A percentile compares a stretch with the other conserved stretches of the same genome.
phyloP scores from a whole-genome alignment of 2,113 vertebrate species.

The Tylochromis polylepis region DNA sequence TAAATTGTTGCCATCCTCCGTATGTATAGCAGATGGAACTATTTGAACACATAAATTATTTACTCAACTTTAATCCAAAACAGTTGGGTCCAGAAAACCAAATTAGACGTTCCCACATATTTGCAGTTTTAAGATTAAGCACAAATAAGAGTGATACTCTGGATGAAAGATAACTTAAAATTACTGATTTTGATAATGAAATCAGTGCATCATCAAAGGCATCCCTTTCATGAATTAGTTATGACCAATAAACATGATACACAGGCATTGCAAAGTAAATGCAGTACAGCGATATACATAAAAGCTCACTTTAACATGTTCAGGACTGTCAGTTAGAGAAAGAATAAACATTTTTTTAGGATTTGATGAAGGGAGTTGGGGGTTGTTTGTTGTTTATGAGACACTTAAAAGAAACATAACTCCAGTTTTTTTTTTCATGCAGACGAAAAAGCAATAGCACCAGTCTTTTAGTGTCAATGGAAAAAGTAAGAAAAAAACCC shows the following conservation, averaged over 20 bases:
- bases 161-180: conserved; percentile 62
- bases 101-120: conserved; percentile 58
- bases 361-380: not conserved
- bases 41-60: conserved; percentile 68
- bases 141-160: conserved; percentile 40
- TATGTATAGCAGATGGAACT: conserved; percentile 46
- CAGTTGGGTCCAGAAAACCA: conserved; percentile 47
- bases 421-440: not conserved
- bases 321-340: conserved; percentile 21
- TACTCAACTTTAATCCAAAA: conserved; percentile 60
- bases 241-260: conserved; percentile 61
- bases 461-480: not conserved
- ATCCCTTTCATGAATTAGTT: conserved; percentile 60
- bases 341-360: not conserved
- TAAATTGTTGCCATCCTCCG: conserved; percentile 20
- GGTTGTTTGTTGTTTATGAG: not conserved
- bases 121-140: conserved; percentile 41
- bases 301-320: conserved; percentile 31
- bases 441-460: not conserved
- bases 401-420: not conserved
- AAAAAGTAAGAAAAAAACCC: not conserved
- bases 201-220: conserved; percentile 65
- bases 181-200: conserved; percentile 58
- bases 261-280: conserved; percentile 25
- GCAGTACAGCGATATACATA: not conserved